phyloP scores from a whole-genome alignment of 2,888 invertebrate genomes.

The Plebejus anna region DNA sequence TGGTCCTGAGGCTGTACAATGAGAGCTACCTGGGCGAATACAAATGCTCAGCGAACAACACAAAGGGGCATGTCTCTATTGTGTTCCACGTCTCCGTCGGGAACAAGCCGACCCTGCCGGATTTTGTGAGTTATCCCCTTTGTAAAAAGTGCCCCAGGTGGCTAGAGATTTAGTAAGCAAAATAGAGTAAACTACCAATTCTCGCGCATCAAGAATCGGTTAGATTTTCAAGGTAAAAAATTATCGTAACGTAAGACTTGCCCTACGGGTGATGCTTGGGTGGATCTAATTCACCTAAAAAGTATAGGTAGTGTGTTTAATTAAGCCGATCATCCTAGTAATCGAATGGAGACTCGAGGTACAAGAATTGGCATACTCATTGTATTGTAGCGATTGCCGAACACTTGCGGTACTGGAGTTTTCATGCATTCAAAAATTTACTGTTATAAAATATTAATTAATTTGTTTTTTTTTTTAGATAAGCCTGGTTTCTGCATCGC shows the following conservation, averaged over 20 bases:
- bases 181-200: not conserved
- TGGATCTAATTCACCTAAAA: too few relatives aligned
- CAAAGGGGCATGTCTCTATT: slow-evolving; percentile 55
- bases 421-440: too few relatives aligned
- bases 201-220: not conserved
- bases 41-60: slow-evolving; percentile 60
- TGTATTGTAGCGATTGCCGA: too few relatives aligned
- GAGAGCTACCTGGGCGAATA: slow-evolving; percentile 58
- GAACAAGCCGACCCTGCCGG: slow-evolving; percentile 61
- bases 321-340: too few relatives aligned
- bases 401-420: too few relatives aligned
- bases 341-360: too few relatives aligned
- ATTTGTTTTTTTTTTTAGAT: slow-evolving; percentile 44
- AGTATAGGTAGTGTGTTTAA: too few relatives aligned
- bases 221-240: too few relatives aligned
- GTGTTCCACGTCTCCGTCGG: slow-evolving; percentile 64
- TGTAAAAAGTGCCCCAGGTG: not conserved
- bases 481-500: slow-evolving; percentile 43
- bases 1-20: slow-evolving; percentile 56
- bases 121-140: slow-evolving; percentile 50
- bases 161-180: not conserved
- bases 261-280: too few relatives aligned
- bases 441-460: too few relatives aligned
- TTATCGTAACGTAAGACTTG: too few relatives aligned
- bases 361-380: too few relatives aligned